Conservation (phyloP, 2,113 vertebrate genomes). For the Eulemur rufifrons region DNA sequence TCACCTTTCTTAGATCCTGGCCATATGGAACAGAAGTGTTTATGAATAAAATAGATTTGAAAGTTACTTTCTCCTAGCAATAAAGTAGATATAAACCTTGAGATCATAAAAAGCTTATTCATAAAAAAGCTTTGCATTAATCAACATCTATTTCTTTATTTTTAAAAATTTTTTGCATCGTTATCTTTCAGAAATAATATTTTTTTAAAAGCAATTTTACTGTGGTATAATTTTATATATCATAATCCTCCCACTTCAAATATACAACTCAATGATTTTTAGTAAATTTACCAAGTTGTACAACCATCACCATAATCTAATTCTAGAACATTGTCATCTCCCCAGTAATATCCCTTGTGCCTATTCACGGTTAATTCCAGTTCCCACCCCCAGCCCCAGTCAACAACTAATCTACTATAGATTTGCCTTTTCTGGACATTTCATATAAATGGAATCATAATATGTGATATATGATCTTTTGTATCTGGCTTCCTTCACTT, state of each 20-base stretch:
- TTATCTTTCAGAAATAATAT: no score
- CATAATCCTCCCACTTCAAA: background rate
- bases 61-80: constrained; percentile 94
- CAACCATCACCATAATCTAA: background rate
- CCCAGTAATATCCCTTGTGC: background rate
- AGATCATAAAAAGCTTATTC: constrained; percentile 84
- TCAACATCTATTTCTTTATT: no score
- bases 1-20: no score
- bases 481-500: constrained; percentile 59
- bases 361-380: background rate
- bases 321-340: background rate
- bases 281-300: background rate
- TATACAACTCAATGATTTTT: background rate
- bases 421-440: background rate
- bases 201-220: background rate
- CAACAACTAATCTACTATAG: background rate
- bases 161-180: no score
- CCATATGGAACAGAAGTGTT: constrained; percentile 89
- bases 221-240: background rate
- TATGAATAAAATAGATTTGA: constrained; percentile 93
- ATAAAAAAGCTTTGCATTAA: no score
- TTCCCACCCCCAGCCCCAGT: background rate
- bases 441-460: background rate
- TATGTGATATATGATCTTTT: background rate
- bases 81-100: constrained; percentile 92